Evolutionary conservation across 2,797 vertebrate genomes (phyloP).

Genomic region (Xyrichtys novacula): DNA sequence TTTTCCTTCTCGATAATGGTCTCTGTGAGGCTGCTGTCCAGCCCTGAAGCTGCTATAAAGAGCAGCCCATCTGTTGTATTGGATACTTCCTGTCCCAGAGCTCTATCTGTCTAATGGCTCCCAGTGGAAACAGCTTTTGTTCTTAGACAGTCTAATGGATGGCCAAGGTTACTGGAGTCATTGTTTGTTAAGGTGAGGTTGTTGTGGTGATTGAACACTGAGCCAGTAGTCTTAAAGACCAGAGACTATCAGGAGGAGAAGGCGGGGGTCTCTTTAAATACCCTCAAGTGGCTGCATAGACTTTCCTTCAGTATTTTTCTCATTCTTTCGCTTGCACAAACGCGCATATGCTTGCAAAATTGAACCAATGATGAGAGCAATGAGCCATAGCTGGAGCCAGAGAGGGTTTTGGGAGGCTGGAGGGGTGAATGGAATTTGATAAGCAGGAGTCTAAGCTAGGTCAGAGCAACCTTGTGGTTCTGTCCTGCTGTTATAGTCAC

Average conservation of each 20-base stretch:
- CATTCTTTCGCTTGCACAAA: not conserved
- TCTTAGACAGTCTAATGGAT: slow-evolving; percentile 76
- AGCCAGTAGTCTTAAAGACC: slow-evolving; percentile 54
- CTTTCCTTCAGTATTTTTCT: slow-evolving; percentile 22
- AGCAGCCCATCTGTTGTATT: slow-evolving; percentile 73
- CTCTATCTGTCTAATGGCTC: slow-evolving; percentile 78
- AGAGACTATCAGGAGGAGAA: slow-evolving; percentile 29
- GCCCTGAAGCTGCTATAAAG: slow-evolving; percentile 67
- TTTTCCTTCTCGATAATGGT: slow-evolving; percentile 27
- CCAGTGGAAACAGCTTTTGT: slow-evolving; percentile 77
- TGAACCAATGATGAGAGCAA: slow-evolving; percentile 57
- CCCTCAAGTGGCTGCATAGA: slow-evolving; percentile 18
- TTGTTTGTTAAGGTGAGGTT: slow-evolving; percentile 74
- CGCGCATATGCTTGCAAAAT: slow-evolving; percentile 40
- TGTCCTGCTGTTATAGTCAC: slow-evolving; percentile 24
- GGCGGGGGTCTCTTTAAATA: slow-evolving; percentile 50
- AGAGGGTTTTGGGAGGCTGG: slow-evolving; percentile 42
- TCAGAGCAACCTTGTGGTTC: slow-evolving; percentile 64
- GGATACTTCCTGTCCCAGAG: slow-evolving; percentile 72
- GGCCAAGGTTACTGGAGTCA: slow-evolving; percentile 74
- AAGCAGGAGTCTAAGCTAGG: slow-evolving; percentile 45
- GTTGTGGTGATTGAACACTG: slow-evolving; percentile 68
- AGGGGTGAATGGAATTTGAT: slow-evolving; percentile 49
- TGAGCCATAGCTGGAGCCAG: slow-evolving; percentile 47
- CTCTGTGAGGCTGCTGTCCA: slow-evolving; percentile 63